phyloP scores from a whole-genome alignment of 2,113 vertebrate genomes.

The Platysteira castanea region DNA sequence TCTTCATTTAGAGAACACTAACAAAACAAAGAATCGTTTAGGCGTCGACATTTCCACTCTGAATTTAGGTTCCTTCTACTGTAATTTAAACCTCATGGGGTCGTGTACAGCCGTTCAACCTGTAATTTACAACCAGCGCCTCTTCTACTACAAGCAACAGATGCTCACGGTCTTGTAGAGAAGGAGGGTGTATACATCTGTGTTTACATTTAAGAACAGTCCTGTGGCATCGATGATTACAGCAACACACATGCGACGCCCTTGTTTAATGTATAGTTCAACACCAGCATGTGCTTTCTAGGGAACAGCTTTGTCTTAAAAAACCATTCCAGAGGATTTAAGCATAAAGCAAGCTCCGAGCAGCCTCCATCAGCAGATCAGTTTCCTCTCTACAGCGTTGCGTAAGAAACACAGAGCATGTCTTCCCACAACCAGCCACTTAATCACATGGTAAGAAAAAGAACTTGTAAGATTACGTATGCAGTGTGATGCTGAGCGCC shows the following conservation, averaged over 20 bases:
- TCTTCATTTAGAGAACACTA: fast-evolving
- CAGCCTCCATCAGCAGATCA: background rate
- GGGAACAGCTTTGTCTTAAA: background rate
- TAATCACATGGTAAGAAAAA: background rate
- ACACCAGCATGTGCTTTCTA: fast-evolving
- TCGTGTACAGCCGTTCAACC: background rate
- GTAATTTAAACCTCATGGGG: background rate
- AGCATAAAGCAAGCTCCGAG: background rate
- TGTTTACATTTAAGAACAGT: background rate
- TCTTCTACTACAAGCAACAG: background rate
- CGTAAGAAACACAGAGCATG: fast-evolving
- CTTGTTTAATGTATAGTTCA: fast-evolving
- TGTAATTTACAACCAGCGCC: background rate
- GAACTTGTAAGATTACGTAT: fast-evolving
- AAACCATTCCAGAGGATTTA: background rate
- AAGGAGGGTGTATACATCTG: background rate
- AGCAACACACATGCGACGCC: fast-evolving
- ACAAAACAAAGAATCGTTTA: fast-evolving
- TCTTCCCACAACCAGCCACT: background rate
- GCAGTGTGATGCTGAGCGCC: background rate
- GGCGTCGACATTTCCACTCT: too few relatives aligned
- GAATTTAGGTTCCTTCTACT: background rate
- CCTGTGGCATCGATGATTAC: background rate
- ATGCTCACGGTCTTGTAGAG: background rate
- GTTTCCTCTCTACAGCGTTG: background rate